Conservation (phyloP, 2,113 vertebrate genomes). For the Coracopsis vasa region DNA sequence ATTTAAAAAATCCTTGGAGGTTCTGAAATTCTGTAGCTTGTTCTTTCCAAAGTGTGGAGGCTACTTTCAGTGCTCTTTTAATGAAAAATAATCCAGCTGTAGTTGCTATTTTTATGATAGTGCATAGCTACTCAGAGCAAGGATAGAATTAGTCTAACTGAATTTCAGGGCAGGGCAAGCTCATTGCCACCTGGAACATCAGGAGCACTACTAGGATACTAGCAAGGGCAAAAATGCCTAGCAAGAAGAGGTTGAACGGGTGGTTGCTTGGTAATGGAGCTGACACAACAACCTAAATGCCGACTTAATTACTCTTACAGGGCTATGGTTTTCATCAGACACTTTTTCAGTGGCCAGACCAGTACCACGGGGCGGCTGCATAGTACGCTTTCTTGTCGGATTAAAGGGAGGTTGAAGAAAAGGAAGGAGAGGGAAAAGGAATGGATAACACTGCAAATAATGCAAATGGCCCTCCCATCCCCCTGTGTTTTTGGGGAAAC, state of each 20-base stretch:
- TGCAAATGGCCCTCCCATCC: background rate
- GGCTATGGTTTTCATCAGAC: background rate
- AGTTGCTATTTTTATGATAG: background rate
- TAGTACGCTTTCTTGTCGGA: background rate
- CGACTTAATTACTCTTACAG: background rate
- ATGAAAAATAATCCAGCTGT: background rate
- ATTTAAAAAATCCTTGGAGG: background rate
- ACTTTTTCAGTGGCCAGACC: background rate
- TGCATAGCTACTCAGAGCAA: background rate
- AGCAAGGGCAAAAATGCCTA: background rate
- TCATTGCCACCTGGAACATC: background rate
- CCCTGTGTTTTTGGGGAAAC: background rate
- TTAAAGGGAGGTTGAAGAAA: background rate
- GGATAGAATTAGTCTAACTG: background rate
- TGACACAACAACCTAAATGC: background rate
- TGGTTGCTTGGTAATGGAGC: background rate
- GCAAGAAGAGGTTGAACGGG: background rate
- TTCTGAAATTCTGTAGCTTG: background rate
- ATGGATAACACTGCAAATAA: background rate
- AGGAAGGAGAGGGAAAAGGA: background rate
- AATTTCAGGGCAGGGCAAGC: background rate
- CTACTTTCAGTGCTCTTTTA: background rate
- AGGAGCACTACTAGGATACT: background rate
- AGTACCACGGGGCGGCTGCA: background rate
- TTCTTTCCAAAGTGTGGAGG: background rate